Percentiles rank a stretch among this genome's conserved stretches.
Evolutionary conservation across 2,888 invertebrate genomes (phyloP).

Genomic region (Sarcophaga subvicina): DNA sequence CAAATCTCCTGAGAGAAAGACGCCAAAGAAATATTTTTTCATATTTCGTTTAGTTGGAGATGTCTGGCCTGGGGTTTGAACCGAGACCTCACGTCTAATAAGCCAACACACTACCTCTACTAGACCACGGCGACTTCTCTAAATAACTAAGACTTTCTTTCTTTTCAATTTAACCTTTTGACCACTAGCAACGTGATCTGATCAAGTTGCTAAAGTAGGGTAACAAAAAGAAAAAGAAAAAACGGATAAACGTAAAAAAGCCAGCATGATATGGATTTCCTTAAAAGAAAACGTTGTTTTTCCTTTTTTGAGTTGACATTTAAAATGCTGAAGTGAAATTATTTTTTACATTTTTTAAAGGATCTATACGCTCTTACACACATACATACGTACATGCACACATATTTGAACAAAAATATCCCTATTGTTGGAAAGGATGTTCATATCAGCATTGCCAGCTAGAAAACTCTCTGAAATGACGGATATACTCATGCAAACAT

Average conservation of each 20-base stretch:
- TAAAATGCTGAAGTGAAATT: slow-evolving; percentile 54
- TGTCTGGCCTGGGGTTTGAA: no score
- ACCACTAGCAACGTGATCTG: background rate
- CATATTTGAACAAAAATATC: background rate
- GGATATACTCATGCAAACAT: slow-evolving; percentile 11
- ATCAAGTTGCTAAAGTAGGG: slow-evolving; percentile 4
- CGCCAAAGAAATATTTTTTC: no score
- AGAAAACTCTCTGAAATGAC: slow-evolving; percentile 37
- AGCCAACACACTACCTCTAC: no score
- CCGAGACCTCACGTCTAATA: no score
- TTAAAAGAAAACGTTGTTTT: background rate
- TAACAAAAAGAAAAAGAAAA: slow-evolving; percentile 9
- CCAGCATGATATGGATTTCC: slow-evolving; percentile 51
- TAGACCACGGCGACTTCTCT: no score
- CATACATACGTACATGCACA: background rate
- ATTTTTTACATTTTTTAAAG: slow-evolving; percentile 37
- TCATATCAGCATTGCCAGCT: slow-evolving; percentile 47
- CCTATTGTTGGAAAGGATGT: slow-evolving; percentile 38
- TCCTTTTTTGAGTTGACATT: background rate
- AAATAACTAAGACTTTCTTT: no score
- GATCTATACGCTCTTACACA: slow-evolving; percentile 28
- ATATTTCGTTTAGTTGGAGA: no score
- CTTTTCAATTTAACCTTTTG: background rate
- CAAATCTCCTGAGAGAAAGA: no score
- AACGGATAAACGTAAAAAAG: slow-evolving; percentile 42